Evolutionary conservation across 2,797 vertebrate species (phyloP).

Genomic region (Xiphorhynchus erythropygius): DNA sequence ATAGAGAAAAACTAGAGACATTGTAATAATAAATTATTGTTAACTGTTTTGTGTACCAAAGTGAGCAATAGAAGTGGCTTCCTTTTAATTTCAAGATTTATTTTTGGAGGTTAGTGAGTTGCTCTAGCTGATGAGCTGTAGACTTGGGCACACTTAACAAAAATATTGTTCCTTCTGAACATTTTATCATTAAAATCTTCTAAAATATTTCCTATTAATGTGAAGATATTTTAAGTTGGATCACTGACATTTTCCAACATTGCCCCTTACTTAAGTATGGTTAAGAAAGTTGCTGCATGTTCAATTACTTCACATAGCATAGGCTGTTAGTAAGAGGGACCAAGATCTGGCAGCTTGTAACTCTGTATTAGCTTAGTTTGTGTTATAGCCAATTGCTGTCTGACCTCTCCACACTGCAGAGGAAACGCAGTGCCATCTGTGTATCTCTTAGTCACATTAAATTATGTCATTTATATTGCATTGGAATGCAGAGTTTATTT

Average conservation of each 20-base stretch:
- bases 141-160: background rate
- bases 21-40: background rate
- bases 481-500: conserved; percentile 63
- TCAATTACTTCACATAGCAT: conserved; percentile 35
- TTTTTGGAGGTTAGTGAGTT: background rate
- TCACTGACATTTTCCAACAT: background rate
- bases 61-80: background rate
- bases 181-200: background rate
- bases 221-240: background rate
- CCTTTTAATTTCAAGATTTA: background rate
- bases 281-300: conserved; percentile 9
- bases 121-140: background rate
- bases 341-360: conserved; percentile 67
- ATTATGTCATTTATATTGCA: conserved; percentile 69
- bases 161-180: background rate
- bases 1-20: background rate
- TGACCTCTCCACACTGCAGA: conserved; percentile 70
- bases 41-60: background rate
- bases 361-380: conserved; percentile 63
- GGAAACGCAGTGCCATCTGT: conserved; percentile 72
- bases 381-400: conserved; percentile 67
- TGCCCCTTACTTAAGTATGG: background rate
- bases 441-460: conserved; percentile 75
- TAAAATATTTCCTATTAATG: background rate
- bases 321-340: conserved; percentile 34